phyloP scores from a whole-genome alignment of 2,113 vertebrate genomes.

The Polypterus bichir region DNA sequence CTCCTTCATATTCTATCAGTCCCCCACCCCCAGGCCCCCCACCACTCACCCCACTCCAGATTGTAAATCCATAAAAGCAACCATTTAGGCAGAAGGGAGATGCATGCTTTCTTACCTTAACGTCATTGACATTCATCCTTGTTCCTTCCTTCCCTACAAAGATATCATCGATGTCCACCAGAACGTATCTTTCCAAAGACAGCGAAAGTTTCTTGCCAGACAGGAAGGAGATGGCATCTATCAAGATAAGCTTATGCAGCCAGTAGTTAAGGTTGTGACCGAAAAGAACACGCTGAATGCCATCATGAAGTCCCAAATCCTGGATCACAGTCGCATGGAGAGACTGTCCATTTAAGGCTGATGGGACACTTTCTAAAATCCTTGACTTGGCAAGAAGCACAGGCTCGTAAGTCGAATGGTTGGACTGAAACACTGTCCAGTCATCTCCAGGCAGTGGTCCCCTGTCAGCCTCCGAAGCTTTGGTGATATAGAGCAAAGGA shows the following conservation, averaged over 20 bases:
- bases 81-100: neutral
- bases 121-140: slow-evolving; percentile 82
- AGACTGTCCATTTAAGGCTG: slow-evolving; percentile 36
- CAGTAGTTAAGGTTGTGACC: slow-evolving; percentile 89
- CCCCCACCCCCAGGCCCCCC: too few species aligned
- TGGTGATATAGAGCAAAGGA: slow-evolving; percentile 77
- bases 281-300: slow-evolving; percentile 83
- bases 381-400: slow-evolving; percentile 67
- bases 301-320: slow-evolving; percentile 83
- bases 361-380: slow-evolving; percentile 39
- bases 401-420: slow-evolving; percentile 87
- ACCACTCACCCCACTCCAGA: too few species aligned
- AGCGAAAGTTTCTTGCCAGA: slow-evolving; percentile 71
- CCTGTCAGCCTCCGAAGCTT: slow-evolving; percentile 57
- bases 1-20: too few species aligned
- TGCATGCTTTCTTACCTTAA: slow-evolving; percentile 66
- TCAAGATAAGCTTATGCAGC: slow-evolving; percentile 82
- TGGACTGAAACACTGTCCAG: slow-evolving; percentile 86
- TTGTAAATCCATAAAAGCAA: neutral
- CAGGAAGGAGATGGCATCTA: slow-evolving; percentile 81
- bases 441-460: slow-evolving; percentile 79
- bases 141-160: slow-evolving; percentile 95
- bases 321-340: slow-evolving; percentile 73
- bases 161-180: slow-evolving; percentile 92
- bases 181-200: slow-evolving; percentile 77